Evolutionary conservation across 2,888 invertebrate species (phyloP).

Genomic region (Lingula anatina): DNA sequence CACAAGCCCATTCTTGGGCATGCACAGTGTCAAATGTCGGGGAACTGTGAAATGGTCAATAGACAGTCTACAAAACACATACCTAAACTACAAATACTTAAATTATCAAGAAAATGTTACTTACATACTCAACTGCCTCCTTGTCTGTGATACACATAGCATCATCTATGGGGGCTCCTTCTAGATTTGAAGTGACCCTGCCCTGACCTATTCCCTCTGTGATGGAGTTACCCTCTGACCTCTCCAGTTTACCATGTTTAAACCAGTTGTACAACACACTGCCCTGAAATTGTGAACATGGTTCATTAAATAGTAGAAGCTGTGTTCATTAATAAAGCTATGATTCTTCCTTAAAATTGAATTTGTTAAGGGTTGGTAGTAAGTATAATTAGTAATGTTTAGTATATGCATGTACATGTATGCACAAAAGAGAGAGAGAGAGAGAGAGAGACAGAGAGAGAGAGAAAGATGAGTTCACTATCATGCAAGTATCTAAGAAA

Average conservation of each 20-base stretch:
- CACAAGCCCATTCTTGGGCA: too few relatives aligned
- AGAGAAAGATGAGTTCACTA: too few relatives aligned
- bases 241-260: conserved; percentile 46
- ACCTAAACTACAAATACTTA: not conserved
- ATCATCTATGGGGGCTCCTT: conserved; percentile 50
- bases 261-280: conserved; percentile 49
- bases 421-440: too few relatives aligned
- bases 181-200: conserved; percentile 48
- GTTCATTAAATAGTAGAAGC: too few relatives aligned
- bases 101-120: not conserved
- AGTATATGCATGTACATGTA: not conserved
- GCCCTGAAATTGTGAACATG: too few relatives aligned
- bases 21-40: too few relatives aligned
- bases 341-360: too few relatives aligned
- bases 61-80: not conserved
- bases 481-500: not conserved
- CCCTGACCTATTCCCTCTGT: conserved; percentile 53
- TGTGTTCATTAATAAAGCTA: too few relatives aligned
- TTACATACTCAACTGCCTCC: conserved; percentile 46
- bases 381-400: too few relatives aligned
- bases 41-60: too few relatives aligned
- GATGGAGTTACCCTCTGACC: conserved; percentile 45
- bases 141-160: conserved; percentile 40
- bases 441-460: too few relatives aligned
- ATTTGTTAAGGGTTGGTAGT: too few relatives aligned